Percentiles rank a stretch among this genome's conserved stretches.
Conservation (phyloP, 2,113 vertebrate species). For the Eretmochelys imbricata region DNA sequence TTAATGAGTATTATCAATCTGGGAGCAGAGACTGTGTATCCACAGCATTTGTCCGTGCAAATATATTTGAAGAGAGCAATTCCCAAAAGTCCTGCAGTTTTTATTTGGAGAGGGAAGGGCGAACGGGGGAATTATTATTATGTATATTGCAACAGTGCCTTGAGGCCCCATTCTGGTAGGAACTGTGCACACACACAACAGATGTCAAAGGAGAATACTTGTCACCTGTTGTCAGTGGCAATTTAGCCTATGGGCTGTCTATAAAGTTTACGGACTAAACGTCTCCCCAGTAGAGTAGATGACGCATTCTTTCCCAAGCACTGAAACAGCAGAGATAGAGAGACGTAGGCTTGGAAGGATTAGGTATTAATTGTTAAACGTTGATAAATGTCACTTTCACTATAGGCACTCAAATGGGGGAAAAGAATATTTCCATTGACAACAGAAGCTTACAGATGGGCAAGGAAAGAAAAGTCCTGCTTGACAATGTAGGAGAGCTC, state of each 20-base stretch:
- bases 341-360: background rate
- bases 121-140: background rate
- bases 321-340: background rate
- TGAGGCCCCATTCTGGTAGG: background rate
- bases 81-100: fast-evolving
- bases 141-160: background rate
- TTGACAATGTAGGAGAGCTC: background rate
- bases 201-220: background rate
- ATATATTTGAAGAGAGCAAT: background rate
- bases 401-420: background rate
- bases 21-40: background rate
- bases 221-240: background rate
- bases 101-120: background rate
- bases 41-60: fast-evolving
- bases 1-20: fast-evolving
- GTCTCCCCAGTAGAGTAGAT: background rate
- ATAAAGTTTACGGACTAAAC: background rate
- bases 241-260: background rate
- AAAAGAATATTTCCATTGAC: background rate
- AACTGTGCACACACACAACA: background rate
- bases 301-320: background rate
- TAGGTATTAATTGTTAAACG: background rate
- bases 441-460: background rate
- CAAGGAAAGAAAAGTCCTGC: background rate
- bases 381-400: background rate